Evolutionary conservation across 2,888 invertebrate species (phyloP).

Genomic region (Troilus luridus): DNA sequence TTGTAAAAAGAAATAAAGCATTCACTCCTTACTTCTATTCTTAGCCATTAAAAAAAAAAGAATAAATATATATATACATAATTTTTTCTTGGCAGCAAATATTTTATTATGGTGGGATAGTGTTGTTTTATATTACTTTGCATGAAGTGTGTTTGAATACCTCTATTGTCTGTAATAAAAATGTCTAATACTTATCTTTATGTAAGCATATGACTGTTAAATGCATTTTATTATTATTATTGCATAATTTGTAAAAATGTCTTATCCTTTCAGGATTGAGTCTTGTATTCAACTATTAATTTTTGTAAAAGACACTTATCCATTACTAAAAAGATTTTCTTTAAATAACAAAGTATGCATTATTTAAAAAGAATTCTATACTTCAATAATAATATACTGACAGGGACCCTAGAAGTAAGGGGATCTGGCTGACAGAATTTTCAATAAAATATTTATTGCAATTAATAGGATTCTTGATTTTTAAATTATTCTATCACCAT

Average conservation of each 20-base stretch:
- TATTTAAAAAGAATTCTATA: not conserved
- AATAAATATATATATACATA: not conserved
- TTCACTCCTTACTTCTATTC: constrained; percentile 27
- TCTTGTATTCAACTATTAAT: not conserved
- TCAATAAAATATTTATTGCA: not conserved
- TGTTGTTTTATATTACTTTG: constrained; percentile 47
- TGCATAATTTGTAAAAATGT: not conserved
- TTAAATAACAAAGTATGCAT: not conserved
- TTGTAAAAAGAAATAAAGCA: constrained; percentile 12
- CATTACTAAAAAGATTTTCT: not conserved
- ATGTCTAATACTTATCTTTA: not conserved
- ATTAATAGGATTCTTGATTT: not conserved
- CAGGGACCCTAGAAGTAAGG: not conserved
- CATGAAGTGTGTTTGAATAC: constrained; percentile 45
- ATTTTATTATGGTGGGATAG: constrained; percentile 55
- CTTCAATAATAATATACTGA: not conserved
- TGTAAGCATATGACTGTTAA: not conserved
- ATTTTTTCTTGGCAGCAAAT: constrained; percentile 55
- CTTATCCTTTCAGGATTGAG: not conserved
- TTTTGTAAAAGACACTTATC: not conserved
- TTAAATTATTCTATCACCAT: not conserved
- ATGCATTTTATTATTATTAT: constrained; percentile 5
- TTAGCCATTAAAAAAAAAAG: constrained; percentile 45
- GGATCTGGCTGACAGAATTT: not conserved
- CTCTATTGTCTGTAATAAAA: constrained; percentile 4